Conservation (phyloP, 2,113 vertebrate species). For the Pavo muticus region DNA sequence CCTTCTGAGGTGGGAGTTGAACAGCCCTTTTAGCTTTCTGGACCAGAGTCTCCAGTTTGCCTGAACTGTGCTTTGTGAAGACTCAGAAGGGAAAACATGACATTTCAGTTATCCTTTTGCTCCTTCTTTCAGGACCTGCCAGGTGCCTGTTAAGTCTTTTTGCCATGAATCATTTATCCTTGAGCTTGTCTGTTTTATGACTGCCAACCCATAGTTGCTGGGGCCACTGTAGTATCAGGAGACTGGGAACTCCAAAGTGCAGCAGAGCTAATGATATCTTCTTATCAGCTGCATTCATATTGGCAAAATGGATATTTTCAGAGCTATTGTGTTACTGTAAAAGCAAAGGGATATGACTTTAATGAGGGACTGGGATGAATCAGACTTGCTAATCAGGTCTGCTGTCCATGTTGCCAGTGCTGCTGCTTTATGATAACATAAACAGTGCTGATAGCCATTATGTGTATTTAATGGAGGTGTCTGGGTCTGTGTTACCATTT, state of each 20-base stretch:
- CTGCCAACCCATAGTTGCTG: background rate
- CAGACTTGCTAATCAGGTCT: constrained; percentile 46
- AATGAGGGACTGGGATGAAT: background rate
- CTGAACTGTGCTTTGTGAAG: background rate
- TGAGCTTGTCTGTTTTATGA: background rate
- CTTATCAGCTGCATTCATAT: background rate
- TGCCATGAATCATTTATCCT: background rate
- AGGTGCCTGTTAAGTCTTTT: background rate
- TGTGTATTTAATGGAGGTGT: background rate
- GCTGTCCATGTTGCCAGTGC: background rate
- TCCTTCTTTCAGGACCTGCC: background rate
- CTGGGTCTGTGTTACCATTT: background rate
- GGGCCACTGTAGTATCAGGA: background rate
- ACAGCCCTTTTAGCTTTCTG: background rate
- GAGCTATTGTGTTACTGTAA: background rate
- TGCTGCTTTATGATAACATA: background rate
- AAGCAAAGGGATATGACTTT: background rate
- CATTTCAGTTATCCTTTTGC: constrained; percentile 14
- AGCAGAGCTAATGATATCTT: background rate
- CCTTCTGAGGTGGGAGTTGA: background rate
- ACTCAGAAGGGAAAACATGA: background rate
- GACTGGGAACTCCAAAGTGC: background rate
- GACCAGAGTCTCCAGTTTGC: background rate
- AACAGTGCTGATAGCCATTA: background rate
- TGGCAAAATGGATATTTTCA: background rate